Conservation (phyloP, 2,113 vertebrate genomes). For the Talpa occidentalis region DNA sequence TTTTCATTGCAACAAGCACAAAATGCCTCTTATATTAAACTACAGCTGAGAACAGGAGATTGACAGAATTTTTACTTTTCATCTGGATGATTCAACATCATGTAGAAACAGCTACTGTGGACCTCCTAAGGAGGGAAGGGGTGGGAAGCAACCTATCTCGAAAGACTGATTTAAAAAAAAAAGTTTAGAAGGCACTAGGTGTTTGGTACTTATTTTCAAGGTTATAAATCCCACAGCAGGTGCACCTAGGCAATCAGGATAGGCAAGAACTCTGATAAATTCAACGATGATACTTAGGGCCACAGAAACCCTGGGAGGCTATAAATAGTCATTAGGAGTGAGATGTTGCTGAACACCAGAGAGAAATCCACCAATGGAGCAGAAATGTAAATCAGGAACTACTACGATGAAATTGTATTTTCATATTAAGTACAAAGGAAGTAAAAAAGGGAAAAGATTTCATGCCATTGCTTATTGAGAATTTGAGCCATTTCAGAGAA, state of each 20-base stretch:
- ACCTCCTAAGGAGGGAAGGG: slow-evolving; percentile 76
- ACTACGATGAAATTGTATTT: slow-evolving; percentile 63
- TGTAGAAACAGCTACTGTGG: slow-evolving; percentile 74
- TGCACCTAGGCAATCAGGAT: slow-evolving; percentile 75
- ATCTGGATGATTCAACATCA: slow-evolving; percentile 77
- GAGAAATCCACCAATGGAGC: slow-evolving; percentile 71
- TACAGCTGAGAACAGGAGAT: slow-evolving; percentile 74
- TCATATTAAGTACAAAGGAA: slow-evolving; percentile 64
- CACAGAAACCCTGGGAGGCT: slow-evolving; percentile 77
- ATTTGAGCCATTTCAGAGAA: slow-evolving; percentile 61
- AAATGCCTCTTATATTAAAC: slow-evolving; percentile 77
- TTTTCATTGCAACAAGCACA: slow-evolving; percentile 57
- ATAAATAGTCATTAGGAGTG: slow-evolving; percentile 80
- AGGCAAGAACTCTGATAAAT: slow-evolving; percentile 79
- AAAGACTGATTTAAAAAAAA: slow-evolving; percentile 75
- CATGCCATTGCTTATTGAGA: slow-evolving; percentile 13
- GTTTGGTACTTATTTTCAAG: slow-evolving; percentile 83
- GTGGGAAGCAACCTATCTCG: slow-evolving; percentile 69
- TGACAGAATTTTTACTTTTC: slow-evolving; percentile 81
- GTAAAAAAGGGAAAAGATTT: slow-evolving; percentile 49
- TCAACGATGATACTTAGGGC: slow-evolving; percentile 77
- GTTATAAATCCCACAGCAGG: slow-evolving; percentile 83
- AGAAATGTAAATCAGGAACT: slow-evolving; percentile 77
- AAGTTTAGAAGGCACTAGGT: slow-evolving; percentile 80
- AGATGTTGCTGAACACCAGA: slow-evolving; percentile 71